Percentiles rank a stretch among this genome's conserved stretches.
Conservation (phyloP, 2,888 invertebrate genomes). For the Drosophila antonietae region DNA sequence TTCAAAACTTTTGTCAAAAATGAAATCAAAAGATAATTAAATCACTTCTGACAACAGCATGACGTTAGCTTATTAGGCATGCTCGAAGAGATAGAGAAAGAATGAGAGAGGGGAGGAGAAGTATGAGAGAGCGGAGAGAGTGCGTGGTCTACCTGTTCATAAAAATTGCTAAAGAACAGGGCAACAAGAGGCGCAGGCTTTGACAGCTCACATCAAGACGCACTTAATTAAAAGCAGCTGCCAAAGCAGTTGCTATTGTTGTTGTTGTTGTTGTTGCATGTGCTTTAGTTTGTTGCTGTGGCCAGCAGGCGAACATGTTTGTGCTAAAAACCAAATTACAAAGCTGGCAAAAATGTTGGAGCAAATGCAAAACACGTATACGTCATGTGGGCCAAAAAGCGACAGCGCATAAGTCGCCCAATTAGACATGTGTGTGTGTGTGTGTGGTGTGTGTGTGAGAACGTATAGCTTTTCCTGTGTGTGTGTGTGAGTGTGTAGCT, state of each 20-base stretch:
- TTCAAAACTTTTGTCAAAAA: slow-evolving; percentile 29
- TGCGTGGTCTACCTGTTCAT: neutral
- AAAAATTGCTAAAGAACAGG: slow-evolving; percentile 30
- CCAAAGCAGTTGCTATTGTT: neutral
- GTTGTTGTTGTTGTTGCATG: slow-evolving; percentile 1
- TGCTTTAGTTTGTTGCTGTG: slow-evolving; percentile 9
- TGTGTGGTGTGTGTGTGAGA: too few relatives aligned
- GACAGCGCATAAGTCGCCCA: slow-evolving; percentile 66
- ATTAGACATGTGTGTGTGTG: slow-evolving; percentile 60
- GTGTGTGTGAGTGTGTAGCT: neutral
- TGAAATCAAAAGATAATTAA: slow-evolving; percentile 63
- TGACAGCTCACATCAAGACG: slow-evolving; percentile 19
- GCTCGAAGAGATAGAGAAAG: neutral
- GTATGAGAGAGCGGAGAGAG: rapidly evolving
- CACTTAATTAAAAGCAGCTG: slow-evolving; percentile 56
- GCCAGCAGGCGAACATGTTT: slow-evolving; percentile 23
- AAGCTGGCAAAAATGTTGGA: slow-evolving; percentile 64
- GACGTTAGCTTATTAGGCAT: slow-evolving; percentile 3
- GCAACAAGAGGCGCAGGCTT: neutral
- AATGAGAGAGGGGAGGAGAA: neutral
- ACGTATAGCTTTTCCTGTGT: neutral
- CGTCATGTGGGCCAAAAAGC: slow-evolving; percentile 52
- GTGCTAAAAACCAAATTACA: slow-evolving; percentile 67
- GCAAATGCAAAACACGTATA: slow-evolving; percentile 67
- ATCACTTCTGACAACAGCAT: slow-evolving; percentile 38